Percentiles rank a stretch among this genome's conserved stretches.
Conservation (phyloP, 2,113 vertebrate genomes). For the Turdus rufiventris region DNA sequence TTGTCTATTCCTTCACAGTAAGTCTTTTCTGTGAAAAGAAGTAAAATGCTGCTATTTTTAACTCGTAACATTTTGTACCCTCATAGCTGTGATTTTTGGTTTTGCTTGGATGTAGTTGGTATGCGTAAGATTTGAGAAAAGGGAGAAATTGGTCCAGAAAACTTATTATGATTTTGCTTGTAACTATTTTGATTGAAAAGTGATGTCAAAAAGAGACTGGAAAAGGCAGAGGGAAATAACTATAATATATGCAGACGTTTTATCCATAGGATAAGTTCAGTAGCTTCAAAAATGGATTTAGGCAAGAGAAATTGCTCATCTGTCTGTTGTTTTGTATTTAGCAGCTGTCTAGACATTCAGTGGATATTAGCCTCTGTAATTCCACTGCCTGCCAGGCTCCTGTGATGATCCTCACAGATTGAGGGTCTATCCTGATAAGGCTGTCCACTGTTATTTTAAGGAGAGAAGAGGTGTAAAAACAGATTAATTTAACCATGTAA, state of each 20-base stretch:
- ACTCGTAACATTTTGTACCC: background rate
- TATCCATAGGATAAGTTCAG: background rate
- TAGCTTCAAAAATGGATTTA: background rate
- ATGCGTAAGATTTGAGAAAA: background rate
- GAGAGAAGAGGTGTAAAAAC: background rate
- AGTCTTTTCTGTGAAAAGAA: background rate
- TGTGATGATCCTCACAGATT: background rate
- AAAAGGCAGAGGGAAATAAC: background rate
- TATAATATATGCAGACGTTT: background rate
- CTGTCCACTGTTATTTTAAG: background rate
- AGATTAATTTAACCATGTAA: background rate
- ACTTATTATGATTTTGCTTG: background rate
- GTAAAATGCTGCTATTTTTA: background rate
- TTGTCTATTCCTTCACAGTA: background rate
- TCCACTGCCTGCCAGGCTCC: background rate
- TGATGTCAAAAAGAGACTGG: background rate
- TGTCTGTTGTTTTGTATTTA: background rate
- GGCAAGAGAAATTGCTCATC: background rate
- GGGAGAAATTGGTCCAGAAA: background rate
- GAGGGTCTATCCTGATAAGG: background rate
- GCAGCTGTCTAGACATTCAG: background rate
- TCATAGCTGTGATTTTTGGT: background rate
- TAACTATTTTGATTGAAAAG: background rate
- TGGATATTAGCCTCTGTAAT: background rate
- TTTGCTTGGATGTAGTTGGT: background rate